Percentiles rank a stretch among this genome's conserved stretches.
Evolutionary conservation across 2,797 vertebrate species (phyloP).

Genomic region (Mareca strepera): DNA sequence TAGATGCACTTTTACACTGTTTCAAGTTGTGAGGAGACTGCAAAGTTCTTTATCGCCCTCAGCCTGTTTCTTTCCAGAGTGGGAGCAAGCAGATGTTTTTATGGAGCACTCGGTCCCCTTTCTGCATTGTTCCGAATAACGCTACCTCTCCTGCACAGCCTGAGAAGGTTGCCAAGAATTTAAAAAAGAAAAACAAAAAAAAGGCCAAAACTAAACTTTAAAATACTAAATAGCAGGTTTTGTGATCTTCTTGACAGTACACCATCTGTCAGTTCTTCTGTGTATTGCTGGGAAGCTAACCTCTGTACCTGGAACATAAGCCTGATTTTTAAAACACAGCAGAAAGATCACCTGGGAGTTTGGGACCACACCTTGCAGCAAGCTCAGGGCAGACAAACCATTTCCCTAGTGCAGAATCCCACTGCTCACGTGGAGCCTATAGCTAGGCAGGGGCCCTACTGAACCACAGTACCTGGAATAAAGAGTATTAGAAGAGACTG

Average conservation of each 20-base stretch:
- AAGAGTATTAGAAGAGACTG: not conserved
- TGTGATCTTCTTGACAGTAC: not conserved
- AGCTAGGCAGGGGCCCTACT: not conserved
- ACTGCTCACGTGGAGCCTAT: accelerated
- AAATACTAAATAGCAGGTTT: not conserved
- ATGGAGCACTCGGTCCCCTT: not conserved
- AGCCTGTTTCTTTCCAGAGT: not conserved
- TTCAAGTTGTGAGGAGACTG: not conserved
- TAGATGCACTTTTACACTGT: not conserved
- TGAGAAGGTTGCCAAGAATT: not conserved
- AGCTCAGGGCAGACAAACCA: not conserved
- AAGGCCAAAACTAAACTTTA: not conserved
- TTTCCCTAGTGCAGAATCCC: accelerated
- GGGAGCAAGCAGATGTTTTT: not conserved
- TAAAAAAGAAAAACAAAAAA: not conserved
- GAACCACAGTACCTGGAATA: not conserved
- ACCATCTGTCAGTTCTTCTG: constrained; percentile 1
- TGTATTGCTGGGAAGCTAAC: not conserved
- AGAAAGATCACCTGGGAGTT: not conserved
- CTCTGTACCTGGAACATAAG: not conserved
- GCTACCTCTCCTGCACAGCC: not conserved
- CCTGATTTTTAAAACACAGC: not conserved
- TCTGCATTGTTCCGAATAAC: not conserved
- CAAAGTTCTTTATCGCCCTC: not conserved
- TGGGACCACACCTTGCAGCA: not conserved